Percentiles rank a stretch among this genome's conserved stretches.
phyloP scores from a whole-genome alignment of 2,888 invertebrate species.

The Euzophera pinguis region DNA sequence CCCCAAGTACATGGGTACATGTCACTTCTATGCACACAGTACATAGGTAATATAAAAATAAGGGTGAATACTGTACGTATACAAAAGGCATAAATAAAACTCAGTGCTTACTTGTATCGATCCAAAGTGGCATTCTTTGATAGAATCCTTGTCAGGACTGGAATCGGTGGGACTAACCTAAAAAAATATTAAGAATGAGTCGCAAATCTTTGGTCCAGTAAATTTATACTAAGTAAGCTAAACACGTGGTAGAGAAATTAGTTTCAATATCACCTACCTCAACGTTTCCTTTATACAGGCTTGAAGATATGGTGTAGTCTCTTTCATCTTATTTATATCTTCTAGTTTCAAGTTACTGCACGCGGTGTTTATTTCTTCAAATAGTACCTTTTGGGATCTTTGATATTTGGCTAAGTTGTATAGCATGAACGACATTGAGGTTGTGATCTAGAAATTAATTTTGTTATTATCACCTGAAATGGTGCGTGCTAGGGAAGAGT shows the following conservation, averaged over 20 bases:
- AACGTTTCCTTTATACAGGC: slow-evolving; percentile 83
- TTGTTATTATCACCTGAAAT: background rate
- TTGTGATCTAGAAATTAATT: slow-evolving; percentile 68
- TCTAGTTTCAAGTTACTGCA: slow-evolving; percentile 23
- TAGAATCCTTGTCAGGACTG: slow-evolving; percentile 80
- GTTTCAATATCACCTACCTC: slow-evolving; percentile 63
- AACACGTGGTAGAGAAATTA: too few relatives aligned
- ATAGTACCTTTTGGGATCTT: slow-evolving; percentile 80
- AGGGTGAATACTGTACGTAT: too few relatives aligned
- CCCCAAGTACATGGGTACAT: too few relatives aligned
- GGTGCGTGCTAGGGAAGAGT: too few relatives aligned
- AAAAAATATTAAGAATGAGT: too few relatives aligned
- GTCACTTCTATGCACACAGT: too few relatives aligned
- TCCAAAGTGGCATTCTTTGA: slow-evolving; percentile 81
- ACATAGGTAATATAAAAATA: too few relatives aligned
- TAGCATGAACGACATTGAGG: slow-evolving; percentile 81
- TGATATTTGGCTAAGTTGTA: slow-evolving; percentile 84
- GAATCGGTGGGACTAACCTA: slow-evolving; percentile 83
- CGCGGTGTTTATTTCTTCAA: slow-evolving; percentile 77
- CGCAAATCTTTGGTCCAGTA: too few relatives aligned
- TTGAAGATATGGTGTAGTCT: slow-evolving; percentile 75
- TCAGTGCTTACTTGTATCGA: slow-evolving; percentile 69
- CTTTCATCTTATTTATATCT: slow-evolving; percentile 42
- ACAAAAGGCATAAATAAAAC: too few relatives aligned
- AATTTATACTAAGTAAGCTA: too few relatives aligned